Evolutionary conservation across 2,888 invertebrate species (phyloP), one percentile per base, ranked within the genome.

Genomic region (Lacanobia wlatinum): DNA sequence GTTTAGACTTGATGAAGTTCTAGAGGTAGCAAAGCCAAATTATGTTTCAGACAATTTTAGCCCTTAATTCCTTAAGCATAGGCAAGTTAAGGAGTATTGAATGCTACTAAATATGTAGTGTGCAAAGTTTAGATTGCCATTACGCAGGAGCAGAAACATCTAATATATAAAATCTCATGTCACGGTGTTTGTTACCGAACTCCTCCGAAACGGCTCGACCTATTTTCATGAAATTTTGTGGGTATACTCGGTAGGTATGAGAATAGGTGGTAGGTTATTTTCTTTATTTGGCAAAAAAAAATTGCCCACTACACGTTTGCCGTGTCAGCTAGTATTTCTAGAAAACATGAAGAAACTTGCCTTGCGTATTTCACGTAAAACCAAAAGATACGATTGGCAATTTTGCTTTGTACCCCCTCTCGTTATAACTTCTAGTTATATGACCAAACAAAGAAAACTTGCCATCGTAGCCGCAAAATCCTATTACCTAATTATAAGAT

Each of bases 401-500:
- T 8, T 46, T 46, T 46, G 14, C 4, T 48, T 48, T 18, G 18
- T 6, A 28, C 10, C 8, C 34, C 18, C 28, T 16, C 8, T 18
- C 56, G 23, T 34, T 18, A 56, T 21, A 21, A 14, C 7, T 18
- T 1, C 9, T 48, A 10, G 18, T 14, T 12, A 34, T 7, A 1
- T 28, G 6, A 72, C 6, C 23, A 40, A 70, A 56, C 34, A 48
- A 67, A 76, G 67, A 1, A 73, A 58, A 18, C 5, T 10, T n/a
- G 6, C 6, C 18, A 40, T 38, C 8, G 12, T 18, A 46, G 12
- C 18, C 16, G 18, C 23, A 46, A 64, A 53, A 40, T 38, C 18
- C 14, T 69, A 21, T 77, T 73, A 77, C 23, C 18, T 46, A 58
- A 46, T 73, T 69, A 21, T 28, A 18, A 58, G 50, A 77, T 52